A percentile compares a stretch with the other conserved stretches of the same genome.
These are phyloP conservation scores for Diorhabda elongata DNA, from an alignment of 1,140 invertebrate genomes.

Conservation along the genomic window DNA sequence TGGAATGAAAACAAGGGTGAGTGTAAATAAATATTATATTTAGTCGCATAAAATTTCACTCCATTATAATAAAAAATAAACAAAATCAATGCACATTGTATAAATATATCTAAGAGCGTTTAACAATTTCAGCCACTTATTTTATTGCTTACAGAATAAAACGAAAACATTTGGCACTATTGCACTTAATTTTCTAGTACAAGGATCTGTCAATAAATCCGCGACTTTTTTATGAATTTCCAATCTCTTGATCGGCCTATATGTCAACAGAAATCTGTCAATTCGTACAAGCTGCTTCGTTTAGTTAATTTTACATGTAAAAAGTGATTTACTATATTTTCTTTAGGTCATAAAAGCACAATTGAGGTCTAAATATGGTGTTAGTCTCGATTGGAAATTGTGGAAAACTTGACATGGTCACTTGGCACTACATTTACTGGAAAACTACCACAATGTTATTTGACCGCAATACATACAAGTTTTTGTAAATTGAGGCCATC, in stretches of 20 bases:
- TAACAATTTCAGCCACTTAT: slow-evolving; percentile 7
- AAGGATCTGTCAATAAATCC: slow-evolving; percentile 3
- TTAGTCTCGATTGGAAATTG: too few species aligned
- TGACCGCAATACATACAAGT: too few species aligned
- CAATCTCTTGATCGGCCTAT: background rate
- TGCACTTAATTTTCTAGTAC: slow-evolving; percentile 26
- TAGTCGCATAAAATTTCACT: slow-evolving; percentile 18
- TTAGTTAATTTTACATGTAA: background rate
- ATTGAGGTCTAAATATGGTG: too few species aligned
- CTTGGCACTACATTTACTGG: too few species aligned
- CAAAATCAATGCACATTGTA: slow-evolving; percentile 7
- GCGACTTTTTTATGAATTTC: background rate
- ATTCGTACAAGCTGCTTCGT: background rate
- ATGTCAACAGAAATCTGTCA: background rate
- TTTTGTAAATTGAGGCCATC: too few species aligned
- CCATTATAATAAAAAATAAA: slow-evolving; percentile 17
- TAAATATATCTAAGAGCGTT: background rate
- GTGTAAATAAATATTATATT: slow-evolving; percentile 18
- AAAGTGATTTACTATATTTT: background rate
- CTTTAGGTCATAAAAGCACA: too few species aligned
- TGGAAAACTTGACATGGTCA: too few species aligned
- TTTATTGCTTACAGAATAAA: background rate
- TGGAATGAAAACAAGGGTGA: too few species aligned
- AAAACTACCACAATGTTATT: too few species aligned
- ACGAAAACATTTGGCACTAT: slow-evolving; percentile 30